phyloP scores from a whole-genome alignment of 1,140 invertebrate species.

The Oreohelix idahoensis region DNA sequence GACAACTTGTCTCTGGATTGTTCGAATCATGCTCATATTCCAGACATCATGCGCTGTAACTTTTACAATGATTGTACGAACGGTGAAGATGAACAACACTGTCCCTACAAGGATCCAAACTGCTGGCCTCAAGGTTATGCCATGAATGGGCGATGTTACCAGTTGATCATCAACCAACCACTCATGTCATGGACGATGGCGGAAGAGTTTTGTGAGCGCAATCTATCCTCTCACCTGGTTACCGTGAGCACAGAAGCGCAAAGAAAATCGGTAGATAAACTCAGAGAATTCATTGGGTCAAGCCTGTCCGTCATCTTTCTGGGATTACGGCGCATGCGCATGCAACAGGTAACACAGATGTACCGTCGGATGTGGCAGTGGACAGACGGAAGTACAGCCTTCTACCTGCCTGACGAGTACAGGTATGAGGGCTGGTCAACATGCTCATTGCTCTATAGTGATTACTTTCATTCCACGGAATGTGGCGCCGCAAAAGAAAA shows the following conservation, averaged over 20 bases:
- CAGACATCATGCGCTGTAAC: not conserved
- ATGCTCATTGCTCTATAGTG: constrained; percentile 3
- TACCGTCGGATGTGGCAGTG: constrained; percentile 32
- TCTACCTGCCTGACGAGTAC: constrained; percentile 33
- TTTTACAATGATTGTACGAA: constrained; percentile 14
- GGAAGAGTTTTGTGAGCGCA: constrained; percentile 9
- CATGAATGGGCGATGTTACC: not conserved
- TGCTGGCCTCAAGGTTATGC: constrained; percentile 20
- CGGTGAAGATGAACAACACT: constrained; percentile 9
- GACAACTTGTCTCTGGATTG: constrained; percentile 9
- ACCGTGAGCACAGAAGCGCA: not conserved
- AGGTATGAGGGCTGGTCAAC: constrained; percentile 26
- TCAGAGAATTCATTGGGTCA: not conserved
- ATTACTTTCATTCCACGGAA: constrained; percentile 27
- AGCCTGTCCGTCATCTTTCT: not conserved
- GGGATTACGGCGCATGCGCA: constrained; percentile 24
- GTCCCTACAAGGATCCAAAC: not conserved
- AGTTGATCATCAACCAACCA: not conserved
- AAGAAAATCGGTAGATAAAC: not conserved
- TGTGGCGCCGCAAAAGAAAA: not conserved
- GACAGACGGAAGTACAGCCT: constrained; percentile 24
- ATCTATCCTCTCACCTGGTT: not conserved
- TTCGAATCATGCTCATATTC: not conserved
- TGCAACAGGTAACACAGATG: constrained; percentile 24
- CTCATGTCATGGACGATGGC: constrained; percentile 15